Evolutionary conservation across 2,113 vertebrate species (phyloP).

Genomic region (Lepus americanus): DNA sequence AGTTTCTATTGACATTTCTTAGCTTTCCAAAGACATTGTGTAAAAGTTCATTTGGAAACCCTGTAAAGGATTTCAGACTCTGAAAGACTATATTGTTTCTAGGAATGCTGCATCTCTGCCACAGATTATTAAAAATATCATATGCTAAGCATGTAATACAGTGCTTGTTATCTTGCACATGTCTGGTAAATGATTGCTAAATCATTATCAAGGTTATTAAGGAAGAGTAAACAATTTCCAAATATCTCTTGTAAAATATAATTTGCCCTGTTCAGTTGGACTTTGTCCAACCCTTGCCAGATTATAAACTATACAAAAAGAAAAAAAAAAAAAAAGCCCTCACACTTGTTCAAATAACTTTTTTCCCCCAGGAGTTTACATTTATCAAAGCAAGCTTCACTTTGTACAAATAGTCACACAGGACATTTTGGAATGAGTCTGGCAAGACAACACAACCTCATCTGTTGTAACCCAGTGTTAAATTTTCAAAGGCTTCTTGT

Average conservation of each 20-base stretch:
- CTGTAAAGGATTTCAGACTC: conserved; percentile 31
- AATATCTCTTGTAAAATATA: conserved; percentile 67
- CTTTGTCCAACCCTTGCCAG: conserved; percentile 63
- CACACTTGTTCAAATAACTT: conserved; percentile 77
- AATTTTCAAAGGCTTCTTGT: conserved; percentile 75
- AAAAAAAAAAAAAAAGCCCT: neutral
- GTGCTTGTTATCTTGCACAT: conserved; percentile 31
- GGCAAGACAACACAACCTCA: neutral
- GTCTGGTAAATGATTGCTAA: conserved; percentile 69
- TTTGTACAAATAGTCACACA: neutral
- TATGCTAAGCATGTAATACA: neutral
- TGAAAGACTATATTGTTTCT: conserved; percentile 9
- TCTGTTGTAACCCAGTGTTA: conserved; percentile 20
- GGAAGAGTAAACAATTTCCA: conserved; percentile 63
- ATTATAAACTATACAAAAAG: conserved; percentile 1
- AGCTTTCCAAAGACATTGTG: conserved; percentile 54
- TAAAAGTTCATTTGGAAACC: conserved; percentile 54
- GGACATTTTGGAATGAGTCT: conserved; percentile 42
- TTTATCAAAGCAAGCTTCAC: conserved; percentile 59
- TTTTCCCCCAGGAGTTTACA: conserved; percentile 50
- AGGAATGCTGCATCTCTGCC: conserved; percentile 21
- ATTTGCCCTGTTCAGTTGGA: conserved; percentile 59
- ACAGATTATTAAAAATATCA: conserved; percentile 29
- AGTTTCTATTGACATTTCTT: conserved; percentile 50
- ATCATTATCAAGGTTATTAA: conserved; percentile 54